Evolutionary conservation across 2,888 invertebrate species (phyloP).

Genomic region (Philopedon plagiatum): DNA sequence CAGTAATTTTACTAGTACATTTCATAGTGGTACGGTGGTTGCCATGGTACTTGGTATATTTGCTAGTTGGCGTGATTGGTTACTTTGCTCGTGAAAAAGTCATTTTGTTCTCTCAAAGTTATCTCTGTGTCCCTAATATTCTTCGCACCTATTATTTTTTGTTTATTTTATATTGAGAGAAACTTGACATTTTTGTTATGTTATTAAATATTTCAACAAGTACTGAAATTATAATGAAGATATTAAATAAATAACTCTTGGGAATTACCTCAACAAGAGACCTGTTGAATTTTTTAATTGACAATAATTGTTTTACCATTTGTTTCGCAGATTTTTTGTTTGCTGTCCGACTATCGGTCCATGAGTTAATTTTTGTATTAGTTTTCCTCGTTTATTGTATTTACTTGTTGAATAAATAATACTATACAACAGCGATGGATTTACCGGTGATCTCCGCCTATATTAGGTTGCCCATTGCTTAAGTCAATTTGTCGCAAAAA

Average conservation of each 20-base stretch:
- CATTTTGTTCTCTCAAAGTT: not conserved
- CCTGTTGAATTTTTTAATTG: not conserved
- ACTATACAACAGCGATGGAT: no score
- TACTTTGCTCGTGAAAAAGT: not conserved
- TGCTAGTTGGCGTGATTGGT: not conserved
- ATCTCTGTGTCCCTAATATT: no score
- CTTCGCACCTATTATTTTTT: no score
- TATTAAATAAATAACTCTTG: not conserved
- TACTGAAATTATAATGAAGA: not conserved
- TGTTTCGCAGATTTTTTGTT: constrained; percentile 5
- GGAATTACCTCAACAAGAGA: not conserved
- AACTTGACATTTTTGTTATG: no score
- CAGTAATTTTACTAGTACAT: constrained; percentile 14
- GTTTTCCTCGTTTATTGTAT: not conserved
- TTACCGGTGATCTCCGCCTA: not conserved
- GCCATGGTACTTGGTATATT: constrained; percentile 6
- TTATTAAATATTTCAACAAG: not conserved
- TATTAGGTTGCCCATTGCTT: no score
- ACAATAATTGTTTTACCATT: not conserved
- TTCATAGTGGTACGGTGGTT: not conserved
- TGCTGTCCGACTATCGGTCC: not conserved
- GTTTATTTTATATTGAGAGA: no score
- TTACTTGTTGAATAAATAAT: not conserved
- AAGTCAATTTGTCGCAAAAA: no score
- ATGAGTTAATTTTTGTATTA: not conserved